Percentiles rank a stretch among this genome's conserved stretches.
These are phyloP conservation scores for Anoplolepis gracilipes DNA, from an alignment of 1,140 invertebrate species.

Conservation along the genomic window DNA sequence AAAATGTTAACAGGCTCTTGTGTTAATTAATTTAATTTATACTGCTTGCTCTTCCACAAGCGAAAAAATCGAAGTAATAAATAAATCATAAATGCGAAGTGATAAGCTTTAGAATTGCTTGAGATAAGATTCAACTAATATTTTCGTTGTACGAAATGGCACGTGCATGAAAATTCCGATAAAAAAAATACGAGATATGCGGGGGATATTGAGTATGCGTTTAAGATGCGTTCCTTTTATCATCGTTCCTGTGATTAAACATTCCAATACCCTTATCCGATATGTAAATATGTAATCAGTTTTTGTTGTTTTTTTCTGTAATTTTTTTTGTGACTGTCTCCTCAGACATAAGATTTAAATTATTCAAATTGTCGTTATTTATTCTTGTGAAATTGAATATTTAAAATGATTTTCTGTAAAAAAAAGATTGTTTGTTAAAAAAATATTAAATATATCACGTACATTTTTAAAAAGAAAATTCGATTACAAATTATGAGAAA, in stretches of 20 bases:
- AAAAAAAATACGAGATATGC: background rate
- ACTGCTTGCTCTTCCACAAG: background rate
- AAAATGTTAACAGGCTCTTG: background rate
- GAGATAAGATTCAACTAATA: background rate
- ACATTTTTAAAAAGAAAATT: background rate
- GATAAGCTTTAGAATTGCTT: slow-evolving; percentile 15
- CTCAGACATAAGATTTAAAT: background rate
- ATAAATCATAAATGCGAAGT: slow-evolving; percentile 13
- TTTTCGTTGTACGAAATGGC: slow-evolving; percentile 3
- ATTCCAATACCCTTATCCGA: slow-evolving; percentile 42
- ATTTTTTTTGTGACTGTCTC: background rate
- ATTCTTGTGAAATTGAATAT: background rate
- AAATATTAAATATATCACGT: background rate
- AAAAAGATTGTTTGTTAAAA: background rate
- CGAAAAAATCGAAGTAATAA: background rate
- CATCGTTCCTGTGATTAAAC: slow-evolving; percentile 58
- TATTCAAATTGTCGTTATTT: background rate
- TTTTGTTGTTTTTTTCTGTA: slow-evolving; percentile 19
- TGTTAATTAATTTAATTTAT: slow-evolving; percentile 23
- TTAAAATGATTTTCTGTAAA: background rate
- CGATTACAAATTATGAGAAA: background rate
- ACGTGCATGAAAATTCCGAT: background rate
- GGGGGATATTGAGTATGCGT: background rate
- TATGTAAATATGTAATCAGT: slow-evolving; percentile 28
- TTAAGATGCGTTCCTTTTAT: slow-evolving; percentile 49